Conservation (phyloP, 2,113 vertebrate species). For the Microcebus griseorufus region DNA sequence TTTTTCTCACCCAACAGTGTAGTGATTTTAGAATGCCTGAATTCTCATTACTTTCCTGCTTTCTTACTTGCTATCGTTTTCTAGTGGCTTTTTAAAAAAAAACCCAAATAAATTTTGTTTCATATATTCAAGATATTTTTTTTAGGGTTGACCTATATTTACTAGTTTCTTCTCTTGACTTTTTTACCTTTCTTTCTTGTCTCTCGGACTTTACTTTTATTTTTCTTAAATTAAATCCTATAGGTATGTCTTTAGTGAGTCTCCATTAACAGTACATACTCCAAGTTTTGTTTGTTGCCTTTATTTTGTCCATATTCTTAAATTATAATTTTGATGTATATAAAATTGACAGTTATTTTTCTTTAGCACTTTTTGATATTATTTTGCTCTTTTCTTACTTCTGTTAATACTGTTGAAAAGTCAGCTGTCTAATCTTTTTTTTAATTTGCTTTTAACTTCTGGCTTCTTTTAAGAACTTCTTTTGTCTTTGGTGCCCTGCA, state of each 20-base stretch:
- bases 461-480: neutral
- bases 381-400: neutral
- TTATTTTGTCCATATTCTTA: neutral
- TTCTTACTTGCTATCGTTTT: neutral
- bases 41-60: neutral
- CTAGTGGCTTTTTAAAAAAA: too few relatives aligned
- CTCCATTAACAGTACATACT: neutral
- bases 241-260: neutral
- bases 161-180: neutral
- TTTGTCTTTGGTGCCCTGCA: neutral
- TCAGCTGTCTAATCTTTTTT: neutral
- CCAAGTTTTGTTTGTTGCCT: neutral
- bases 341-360: neutral
- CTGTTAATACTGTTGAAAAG: neutral
- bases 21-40: constrained; percentile 3
- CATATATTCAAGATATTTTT: neutral
- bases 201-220: neutral
- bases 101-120: neutral
- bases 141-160: neutral
- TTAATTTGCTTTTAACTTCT: neutral
- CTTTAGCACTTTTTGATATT: neutral
- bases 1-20: neutral
- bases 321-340: neutral
- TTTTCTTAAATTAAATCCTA: neutral
- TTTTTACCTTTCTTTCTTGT: neutral